These are phyloP conservation scores for Trinectes maculatus DNA, from an alignment of 2,113 vertebrate species.

Conservation along the genomic window DNA sequence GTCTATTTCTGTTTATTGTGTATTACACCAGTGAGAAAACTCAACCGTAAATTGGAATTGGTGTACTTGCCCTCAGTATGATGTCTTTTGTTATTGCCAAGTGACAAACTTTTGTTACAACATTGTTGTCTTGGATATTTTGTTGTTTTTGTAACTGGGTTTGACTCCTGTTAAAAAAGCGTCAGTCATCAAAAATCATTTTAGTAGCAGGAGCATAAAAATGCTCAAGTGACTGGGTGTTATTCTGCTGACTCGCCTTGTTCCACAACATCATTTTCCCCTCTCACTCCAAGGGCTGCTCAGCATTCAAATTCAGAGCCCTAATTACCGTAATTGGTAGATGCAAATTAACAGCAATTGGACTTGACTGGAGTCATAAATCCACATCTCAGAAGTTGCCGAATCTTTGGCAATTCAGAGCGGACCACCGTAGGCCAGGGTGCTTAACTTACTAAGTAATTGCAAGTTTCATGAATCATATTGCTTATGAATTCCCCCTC, in stretches of 20 bases:
- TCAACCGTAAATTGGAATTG: conserved; percentile 8
- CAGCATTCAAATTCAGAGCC: conserved; percentile 67
- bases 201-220: conserved; percentile 33
- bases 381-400: conserved; percentile 75
- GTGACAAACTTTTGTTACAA: conserved; percentile 45
- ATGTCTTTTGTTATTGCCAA: conserved; percentile 42
- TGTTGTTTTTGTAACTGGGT: conserved; percentile 32
- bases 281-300: conserved; percentile 51
- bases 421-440: conserved; percentile 73
- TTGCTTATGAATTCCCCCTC: conserved; percentile 74
- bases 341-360: conserved; percentile 83
- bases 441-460: conserved; percentile 80
- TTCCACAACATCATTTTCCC: conserved; percentile 58
- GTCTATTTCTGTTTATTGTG: conserved; percentile 43
- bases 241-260: conserved; percentile 62
- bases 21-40: conserved; percentile 24
- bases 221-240: conserved; percentile 29
- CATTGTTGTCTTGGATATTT: conserved; percentile 46
- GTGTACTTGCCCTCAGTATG: conserved; percentile 30
- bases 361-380: conserved; percentile 83
- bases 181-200: conserved; percentile 56
- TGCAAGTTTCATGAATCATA: conserved; percentile 81
- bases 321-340: conserved; percentile 82
- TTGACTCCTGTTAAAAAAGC: conserved; percentile 47
- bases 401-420: conserved; percentile 72